Conservation (phyloP, 2,113 vertebrate species). For the Trochalopteron elliotii region DNA sequence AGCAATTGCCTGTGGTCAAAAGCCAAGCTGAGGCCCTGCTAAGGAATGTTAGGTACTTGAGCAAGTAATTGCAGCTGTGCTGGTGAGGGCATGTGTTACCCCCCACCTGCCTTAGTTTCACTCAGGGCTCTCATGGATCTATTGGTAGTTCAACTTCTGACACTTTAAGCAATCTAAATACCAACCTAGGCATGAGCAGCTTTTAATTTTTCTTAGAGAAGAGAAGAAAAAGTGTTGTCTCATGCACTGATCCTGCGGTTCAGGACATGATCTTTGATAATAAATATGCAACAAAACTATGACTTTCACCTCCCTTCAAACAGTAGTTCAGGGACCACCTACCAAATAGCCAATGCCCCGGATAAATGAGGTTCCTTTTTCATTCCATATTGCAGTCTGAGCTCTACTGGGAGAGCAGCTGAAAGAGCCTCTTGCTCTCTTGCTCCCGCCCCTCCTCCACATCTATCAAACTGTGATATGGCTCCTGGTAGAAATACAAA, state of each 20-base stretch:
- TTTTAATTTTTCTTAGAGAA: background rate
- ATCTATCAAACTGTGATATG: slow-evolving; percentile 10
- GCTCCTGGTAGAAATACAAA: slow-evolving; percentile 47
- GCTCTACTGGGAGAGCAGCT: background rate
- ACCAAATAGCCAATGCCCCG: background rate
- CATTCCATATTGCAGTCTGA: background rate
- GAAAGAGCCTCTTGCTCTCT: background rate
- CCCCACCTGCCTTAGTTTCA: background rate
- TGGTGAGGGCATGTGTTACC: background rate
- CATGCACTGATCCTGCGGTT: rapidly evolving
- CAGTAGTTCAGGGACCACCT: background rate
- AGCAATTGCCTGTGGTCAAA: background rate
- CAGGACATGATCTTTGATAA: background rate
- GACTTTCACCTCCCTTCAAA: background rate
- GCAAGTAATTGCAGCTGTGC: background rate
- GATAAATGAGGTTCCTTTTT: background rate
- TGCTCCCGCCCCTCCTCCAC: background rate
- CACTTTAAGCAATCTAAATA: background rate
- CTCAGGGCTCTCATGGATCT: background rate
- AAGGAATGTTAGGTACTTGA: background rate
- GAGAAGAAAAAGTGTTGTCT: background rate
- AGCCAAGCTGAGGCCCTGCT: background rate
- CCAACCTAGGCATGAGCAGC: rapidly evolving
- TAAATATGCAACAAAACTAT: background rate
- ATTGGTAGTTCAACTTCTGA: background rate